Evolutionary conservation across 1,140 invertebrate species (phyloP).

Genomic region (Scylla paramamosain): DNA sequence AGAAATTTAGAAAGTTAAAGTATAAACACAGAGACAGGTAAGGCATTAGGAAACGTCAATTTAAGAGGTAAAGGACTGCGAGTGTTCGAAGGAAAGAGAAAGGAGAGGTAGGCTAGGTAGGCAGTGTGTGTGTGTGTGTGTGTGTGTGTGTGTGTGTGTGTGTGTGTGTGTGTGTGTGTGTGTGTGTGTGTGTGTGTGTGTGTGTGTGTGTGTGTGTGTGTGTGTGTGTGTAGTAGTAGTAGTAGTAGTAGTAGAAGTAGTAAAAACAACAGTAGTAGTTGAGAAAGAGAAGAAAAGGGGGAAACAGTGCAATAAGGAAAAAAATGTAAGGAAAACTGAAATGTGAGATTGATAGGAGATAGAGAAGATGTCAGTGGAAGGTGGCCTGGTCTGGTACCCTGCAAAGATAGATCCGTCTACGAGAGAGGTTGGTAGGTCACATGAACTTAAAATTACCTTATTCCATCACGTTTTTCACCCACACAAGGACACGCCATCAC

Average conservation of each 20-base stretch:
- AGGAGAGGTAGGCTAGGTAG: not conserved
- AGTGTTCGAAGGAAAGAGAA: not conserved
- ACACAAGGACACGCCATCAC: not conserved
- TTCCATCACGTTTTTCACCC: not conserved
- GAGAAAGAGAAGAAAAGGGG: too few relatives aligned
- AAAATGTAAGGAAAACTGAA: not conserved
- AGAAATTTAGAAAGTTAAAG: too few relatives aligned
- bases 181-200: constrained; percentile 26
- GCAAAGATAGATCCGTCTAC: not conserved
- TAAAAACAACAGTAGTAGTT: too few relatives aligned
- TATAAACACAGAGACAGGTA: too few relatives aligned
- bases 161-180: constrained; percentile 29
- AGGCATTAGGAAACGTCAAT: too few relatives aligned
- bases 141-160: constrained; percentile 29
- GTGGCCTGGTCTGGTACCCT: not conserved
- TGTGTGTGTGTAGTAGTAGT: not conserved
- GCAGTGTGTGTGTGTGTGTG: constrained; percentile 32
- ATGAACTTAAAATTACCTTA: not conserved
- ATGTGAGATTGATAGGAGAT: too few relatives aligned
- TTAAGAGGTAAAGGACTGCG: not conserved
- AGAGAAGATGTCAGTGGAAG: not conserved
- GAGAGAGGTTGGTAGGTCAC: not conserved
- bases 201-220: constrained; percentile 25
- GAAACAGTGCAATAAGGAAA: not conserved
- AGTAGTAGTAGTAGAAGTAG: not conserved